Base-by-base conservation (phyloP, 2,888 invertebrate genomes). In the Drosophila suboccidentalis region DNA sequence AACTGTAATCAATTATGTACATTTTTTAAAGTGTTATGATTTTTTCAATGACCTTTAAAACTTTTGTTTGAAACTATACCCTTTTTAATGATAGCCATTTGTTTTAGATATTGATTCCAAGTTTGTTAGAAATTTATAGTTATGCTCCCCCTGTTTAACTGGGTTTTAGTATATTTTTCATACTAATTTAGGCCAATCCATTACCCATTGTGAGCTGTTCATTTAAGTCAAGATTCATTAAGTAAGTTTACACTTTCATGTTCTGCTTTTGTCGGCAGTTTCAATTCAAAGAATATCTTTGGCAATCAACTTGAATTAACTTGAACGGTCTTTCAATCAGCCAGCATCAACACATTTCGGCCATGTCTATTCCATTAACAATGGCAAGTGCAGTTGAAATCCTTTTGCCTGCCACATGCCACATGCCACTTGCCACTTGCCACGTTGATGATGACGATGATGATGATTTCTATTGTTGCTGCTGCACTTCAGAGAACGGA, bases 401-500 rank as follows among this genome's bases (percentile, higher is more conserved):
- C 59, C 68, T 51, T 51, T 53, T 51, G 66, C 64, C 34, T 65
- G 61, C 68, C 63, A 19, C 72, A 34, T 61, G 59, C 72, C 63
- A 22, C 51, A 26, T 38, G 57, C 60, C 59, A 44, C 43, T 13
- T 60, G 65, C 58, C 54, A 47, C 71, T 10, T 59, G 47, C 57
- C 43, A 5, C 26, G 29, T 34, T 41, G n/a, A 13, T 10, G 44
- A 13, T 44, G 22, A 44, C 13, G 44, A 13, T 44, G 22, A 53
- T 63, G 74, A 58, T 67, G 77, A 46, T 47, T 68, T 61, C 69
- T 64, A 67, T 72, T 69, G 50, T 58, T 50, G 39, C 44, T 36
- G 34, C 15, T 58, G 63, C 61, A 71, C 46, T 66, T 70, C 43
- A 47, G 13, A 43, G 57, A 78, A 64, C 79, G 86, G 78, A 86